phyloP scores from a whole-genome alignment of 53 echinoderm and acorn worm species.

The Temnopleurus reevesii region DNA sequence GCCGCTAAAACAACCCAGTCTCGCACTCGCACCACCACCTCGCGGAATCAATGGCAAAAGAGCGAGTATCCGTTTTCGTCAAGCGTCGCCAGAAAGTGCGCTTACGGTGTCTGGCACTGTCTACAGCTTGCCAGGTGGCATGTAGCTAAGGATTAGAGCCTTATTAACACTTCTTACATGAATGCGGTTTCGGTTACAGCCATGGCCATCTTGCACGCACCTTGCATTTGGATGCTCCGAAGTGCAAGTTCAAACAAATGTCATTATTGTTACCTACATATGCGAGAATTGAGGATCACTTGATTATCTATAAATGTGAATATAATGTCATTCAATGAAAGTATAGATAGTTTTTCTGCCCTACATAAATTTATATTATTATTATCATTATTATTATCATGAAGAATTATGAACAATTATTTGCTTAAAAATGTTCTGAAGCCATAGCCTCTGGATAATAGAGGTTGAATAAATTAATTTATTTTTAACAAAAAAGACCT shows the following conservation, averaged over 20 bases:
- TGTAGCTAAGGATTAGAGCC: neutral
- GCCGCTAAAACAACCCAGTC: neutral
- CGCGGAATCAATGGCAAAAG: neutral
- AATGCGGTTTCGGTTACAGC: neutral
- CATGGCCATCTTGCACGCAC: neutral
- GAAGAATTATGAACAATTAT: too few species aligned
- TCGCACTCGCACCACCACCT: neutral
- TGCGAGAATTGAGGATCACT: too few species aligned
- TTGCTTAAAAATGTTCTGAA: too few species aligned
- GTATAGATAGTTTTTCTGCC: too few species aligned
- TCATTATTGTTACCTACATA: neutral
- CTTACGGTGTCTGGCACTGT: neutral
- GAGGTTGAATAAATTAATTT: too few species aligned
- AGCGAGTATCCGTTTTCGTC: conserved; percentile 25
- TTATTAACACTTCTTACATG: conserved; percentile 12
- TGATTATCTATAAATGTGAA: too few species aligned
- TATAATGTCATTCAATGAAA: too few species aligned
- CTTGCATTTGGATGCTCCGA: neutral
- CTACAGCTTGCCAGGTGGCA: conserved; percentile 37
- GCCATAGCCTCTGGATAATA: too few species aligned
- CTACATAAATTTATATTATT: too few species aligned
- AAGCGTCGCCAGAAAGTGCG: conserved; percentile 42
- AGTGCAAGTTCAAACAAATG: neutral
- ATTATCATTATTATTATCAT: too few species aligned
- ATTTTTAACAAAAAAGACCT: too few species aligned